A percentile compares a stretch with the other conserved stretches of the same genome.
Conservation (phyloP, 2,113 vertebrate species). For the Charadrius vociferus region DNA sequence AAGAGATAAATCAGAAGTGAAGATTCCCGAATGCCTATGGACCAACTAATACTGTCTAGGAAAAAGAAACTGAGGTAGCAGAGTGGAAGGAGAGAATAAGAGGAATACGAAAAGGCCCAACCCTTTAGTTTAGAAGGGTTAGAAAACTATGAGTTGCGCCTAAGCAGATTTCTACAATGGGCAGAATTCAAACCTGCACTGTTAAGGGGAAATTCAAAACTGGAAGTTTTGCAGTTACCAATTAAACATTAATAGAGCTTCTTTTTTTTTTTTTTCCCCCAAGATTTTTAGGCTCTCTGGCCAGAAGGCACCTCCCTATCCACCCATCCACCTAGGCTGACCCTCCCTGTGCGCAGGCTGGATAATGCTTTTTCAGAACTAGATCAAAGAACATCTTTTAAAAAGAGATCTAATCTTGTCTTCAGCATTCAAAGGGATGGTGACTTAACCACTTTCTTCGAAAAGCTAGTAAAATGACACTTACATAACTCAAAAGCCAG, state of each 20-base stretch:
- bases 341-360: not conserved
- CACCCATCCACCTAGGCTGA: not conserved
- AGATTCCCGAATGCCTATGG: not conserved
- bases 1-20: not conserved
- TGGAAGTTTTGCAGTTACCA: not conserved
- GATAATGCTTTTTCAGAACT: not conserved
- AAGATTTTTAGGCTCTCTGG: not conserved
- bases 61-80: not conserved
- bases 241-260: not conserved
- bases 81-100: not conserved
- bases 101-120: not conserved
- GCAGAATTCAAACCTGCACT: not conserved
- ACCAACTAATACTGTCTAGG: not conserved
- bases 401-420: not conserved
- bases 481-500: conserved; percentile 12
- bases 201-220: not conserved
- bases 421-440: not conserved
- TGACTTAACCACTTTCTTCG: not conserved
- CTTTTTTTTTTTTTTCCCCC: not conserved
- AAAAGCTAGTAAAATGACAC: not conserved
- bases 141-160: not conserved
- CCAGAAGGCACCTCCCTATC: not conserved
- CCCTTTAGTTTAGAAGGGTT: not conserved
- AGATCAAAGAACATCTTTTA: not conserved
- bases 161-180: not conserved